phyloP scores from a whole-genome alignment of 2,113 vertebrate species.

The Melanotaenia duboulayi region DNA sequence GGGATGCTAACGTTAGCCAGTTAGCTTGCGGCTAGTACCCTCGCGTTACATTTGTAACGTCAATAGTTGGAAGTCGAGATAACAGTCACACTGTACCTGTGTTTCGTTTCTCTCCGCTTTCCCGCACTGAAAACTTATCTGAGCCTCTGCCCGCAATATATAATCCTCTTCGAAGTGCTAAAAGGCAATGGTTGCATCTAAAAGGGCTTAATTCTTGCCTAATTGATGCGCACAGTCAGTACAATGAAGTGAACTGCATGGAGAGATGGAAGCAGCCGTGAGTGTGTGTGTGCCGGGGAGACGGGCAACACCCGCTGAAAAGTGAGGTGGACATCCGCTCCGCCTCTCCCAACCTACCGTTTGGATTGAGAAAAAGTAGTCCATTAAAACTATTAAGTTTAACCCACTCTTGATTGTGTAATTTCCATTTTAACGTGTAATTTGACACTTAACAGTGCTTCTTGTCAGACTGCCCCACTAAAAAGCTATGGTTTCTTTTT shows the following conservation, averaged over 20 bases:
- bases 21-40: constrained; percentile 68
- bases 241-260: constrained; percentile 70
- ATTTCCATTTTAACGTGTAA: background rate
- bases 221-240: constrained; percentile 64
- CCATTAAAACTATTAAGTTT: constrained; percentile 41
- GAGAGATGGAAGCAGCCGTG: constrained; percentile 58
- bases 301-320: constrained; percentile 70
- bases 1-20: constrained; percentile 75
- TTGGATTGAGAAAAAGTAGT: constrained; percentile 72
- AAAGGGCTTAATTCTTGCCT: constrained; percentile 51
- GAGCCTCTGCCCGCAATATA: constrained; percentile 1
- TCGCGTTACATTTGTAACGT: constrained; percentile 76
- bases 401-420: background rate
- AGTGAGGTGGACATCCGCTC: constrained; percentile 75
- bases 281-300: constrained; percentile 58
- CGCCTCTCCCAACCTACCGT: constrained; percentile 65
- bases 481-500: background rate
- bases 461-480: background rate
- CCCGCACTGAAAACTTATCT: constrained; percentile 59
- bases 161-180: constrained; percentile 3
- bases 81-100: constrained; percentile 72
- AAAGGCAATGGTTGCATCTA: background rate
- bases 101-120: constrained; percentile 24
- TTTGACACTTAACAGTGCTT: background rate
- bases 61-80: constrained; percentile 70